These are phyloP conservation scores for Vulpes ferrilata DNA, from an alignment of 2,113 vertebrate species.

Conservation along the genomic window DNA sequence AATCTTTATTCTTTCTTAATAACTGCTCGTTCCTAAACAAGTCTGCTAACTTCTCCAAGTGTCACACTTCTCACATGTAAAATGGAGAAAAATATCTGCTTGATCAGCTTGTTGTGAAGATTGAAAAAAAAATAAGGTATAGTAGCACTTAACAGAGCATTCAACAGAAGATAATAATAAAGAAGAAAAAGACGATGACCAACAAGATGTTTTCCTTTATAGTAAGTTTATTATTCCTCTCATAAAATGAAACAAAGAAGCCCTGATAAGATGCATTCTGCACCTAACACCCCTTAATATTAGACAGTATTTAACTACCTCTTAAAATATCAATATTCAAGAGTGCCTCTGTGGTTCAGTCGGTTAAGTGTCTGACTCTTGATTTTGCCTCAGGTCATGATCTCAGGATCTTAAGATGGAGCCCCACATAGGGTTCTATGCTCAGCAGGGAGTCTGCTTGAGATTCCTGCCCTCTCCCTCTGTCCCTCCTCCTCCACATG, in stretches of 20 bases:
- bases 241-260: background rate
- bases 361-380: background rate
- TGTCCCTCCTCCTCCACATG: background rate
- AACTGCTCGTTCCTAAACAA: background rate
- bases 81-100: background rate
- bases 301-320: background rate
- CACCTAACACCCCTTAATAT: background rate
- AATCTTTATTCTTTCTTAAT: background rate
- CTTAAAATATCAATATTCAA: background rate
- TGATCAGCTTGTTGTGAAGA: background rate
- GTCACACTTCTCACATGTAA: background rate
- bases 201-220: background rate
- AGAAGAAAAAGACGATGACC: background rate
- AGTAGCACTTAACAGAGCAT: background rate
- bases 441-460: background rate
- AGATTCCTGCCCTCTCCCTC: background rate
- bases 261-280: background rate
- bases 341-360: background rate
- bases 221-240: background rate
- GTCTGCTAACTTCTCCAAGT: background rate
- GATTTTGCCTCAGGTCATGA: background rate
- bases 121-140: background rate
- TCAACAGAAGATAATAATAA: background rate
- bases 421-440: background rate
- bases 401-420: background rate